These are phyloP conservation scores for Siderastrea radians DNA, from an alignment of 92 coral and sea anemone genomes.

Conservation along the genomic window DNA sequence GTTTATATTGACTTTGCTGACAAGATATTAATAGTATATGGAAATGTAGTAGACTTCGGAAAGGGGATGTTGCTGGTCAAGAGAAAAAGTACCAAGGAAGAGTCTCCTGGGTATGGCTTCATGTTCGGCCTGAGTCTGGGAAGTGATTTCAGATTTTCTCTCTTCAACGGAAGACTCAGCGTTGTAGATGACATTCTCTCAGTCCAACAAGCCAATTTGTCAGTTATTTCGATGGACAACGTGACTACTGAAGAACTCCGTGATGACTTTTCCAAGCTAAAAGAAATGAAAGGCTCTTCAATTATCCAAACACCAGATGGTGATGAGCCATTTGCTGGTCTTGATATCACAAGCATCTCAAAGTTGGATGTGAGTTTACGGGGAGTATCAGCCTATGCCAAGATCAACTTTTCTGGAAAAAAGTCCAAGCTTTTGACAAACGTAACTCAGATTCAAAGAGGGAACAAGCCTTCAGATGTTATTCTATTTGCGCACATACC, in stretches of 20 bases:
- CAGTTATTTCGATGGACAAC: not conserved
- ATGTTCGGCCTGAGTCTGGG: conserved; percentile 12
- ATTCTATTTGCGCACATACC: conserved; percentile 7
- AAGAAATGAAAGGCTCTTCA: not conserved
- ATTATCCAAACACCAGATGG: not conserved
- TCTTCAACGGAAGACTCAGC: conserved; percentile 1
- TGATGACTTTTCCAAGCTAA: not conserved
- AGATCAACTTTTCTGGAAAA: not conserved
- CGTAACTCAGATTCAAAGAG: conserved; percentile 20
- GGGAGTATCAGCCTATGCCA: conserved; percentile 19
- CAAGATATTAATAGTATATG: not conserved
- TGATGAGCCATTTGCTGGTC: not conserved
- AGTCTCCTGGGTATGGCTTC: conserved; percentile 8
- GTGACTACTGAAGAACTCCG: conserved; percentile 10
- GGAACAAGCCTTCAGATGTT: not conserved
- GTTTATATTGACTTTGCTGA: not conserved
- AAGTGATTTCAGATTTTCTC: conserved; percentile 22
- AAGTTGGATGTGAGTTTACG: not conserved
- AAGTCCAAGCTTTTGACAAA: conserved; percentile 2
- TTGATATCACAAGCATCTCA: conserved; percentile 13
- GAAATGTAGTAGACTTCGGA: conserved; percentile 10
- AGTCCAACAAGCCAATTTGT: conserved; percentile 15
- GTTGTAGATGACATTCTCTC: conserved; percentile 22
- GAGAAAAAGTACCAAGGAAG: not conserved
- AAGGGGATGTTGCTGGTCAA: conserved; percentile 17